Evolutionary conservation across 1,140 invertebrate species (phyloP).

Genomic region (Scaptomyza montana): DNA sequence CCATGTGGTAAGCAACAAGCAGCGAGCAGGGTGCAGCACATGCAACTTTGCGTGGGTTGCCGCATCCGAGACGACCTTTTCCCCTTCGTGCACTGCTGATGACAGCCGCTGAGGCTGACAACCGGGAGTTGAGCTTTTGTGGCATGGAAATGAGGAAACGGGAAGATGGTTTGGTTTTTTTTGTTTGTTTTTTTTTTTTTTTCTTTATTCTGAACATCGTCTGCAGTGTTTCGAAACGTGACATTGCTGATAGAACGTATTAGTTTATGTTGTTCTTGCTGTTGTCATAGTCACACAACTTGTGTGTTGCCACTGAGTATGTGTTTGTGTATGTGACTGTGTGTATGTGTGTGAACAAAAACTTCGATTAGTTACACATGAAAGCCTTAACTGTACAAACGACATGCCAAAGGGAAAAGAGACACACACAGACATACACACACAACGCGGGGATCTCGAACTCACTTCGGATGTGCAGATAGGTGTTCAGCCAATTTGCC

Average conservation of each 20-base stretch:
- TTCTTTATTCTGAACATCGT: constrained; percentile 17
- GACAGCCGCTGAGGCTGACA: constrained; percentile 39
- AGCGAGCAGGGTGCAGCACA: constrained; percentile 35
- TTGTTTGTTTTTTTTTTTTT: constrained; percentile 8
- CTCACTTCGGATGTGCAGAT: constrained; percentile 71
- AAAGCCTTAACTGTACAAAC: constrained; percentile 44
- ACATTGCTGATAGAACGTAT: constrained; percentile 24
- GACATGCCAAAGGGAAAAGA: constrained; percentile 25
- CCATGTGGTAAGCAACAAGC: constrained; percentile 40
- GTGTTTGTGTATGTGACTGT: constrained; percentile 18
- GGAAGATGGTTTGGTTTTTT: constrained; percentile 10
- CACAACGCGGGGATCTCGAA: constrained; percentile 19
- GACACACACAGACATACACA: not conserved
- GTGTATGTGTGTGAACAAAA: constrained; percentile 27
- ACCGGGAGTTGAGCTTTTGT: constrained; percentile 15
- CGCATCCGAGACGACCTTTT: not conserved
- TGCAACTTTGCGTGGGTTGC: constrained; percentile 47
- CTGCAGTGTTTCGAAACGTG: constrained; percentile 44
- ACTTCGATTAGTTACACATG: constrained; percentile 63
- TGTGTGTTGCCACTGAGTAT: constrained; percentile 6
- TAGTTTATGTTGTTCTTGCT: constrained; percentile 13
- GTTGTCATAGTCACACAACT: constrained; percentile 9
- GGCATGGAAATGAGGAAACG: constrained; percentile 13
- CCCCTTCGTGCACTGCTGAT: constrained; percentile 16
- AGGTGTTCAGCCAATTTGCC: constrained; percentile 68